phyloP scores from a whole-genome alignment of 2,797 vertebrate species.

The Lagothrix lagotricha region DNA sequence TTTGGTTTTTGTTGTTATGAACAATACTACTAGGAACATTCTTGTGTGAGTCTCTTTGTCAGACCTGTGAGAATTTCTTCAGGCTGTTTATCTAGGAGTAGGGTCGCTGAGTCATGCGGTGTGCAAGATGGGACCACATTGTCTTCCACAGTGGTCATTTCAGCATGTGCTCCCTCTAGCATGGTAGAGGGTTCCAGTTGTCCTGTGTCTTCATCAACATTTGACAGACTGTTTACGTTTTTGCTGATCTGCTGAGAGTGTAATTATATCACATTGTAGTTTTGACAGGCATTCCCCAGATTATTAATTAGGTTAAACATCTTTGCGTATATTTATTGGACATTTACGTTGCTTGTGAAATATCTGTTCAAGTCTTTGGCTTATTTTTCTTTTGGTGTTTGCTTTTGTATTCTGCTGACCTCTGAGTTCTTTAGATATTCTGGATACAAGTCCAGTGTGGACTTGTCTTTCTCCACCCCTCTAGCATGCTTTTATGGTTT shows the following conservation, averaged over 20 bases:
- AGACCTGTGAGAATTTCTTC: neutral
- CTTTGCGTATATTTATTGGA: conserved; percentile 31
- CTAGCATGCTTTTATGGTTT: neutral
- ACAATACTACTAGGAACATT: neutral
- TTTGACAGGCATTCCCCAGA: conserved; percentile 35
- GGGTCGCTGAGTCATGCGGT: neutral
- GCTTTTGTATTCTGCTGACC: neutral
- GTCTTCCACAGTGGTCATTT: neutral
- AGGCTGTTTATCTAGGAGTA: neutral
- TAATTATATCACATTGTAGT: neutral
- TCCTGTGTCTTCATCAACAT: neutral
- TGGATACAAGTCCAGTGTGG: neutral
- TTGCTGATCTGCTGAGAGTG: neutral
- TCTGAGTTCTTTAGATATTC: neutral
- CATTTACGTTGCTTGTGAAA: conserved; percentile 44
- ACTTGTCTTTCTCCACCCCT: neutral
- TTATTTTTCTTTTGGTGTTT: conserved; percentile 48
- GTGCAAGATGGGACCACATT: neutral
- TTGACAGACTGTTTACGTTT: conserved; percentile 40
- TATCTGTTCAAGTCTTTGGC: neutral
- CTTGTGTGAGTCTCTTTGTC: neutral
- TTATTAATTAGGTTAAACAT: conserved; percentile 43
- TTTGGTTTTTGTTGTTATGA: neutral
- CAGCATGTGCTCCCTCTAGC: neutral
- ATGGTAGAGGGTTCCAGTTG: neutral